Base-by-base conservation (phyloP, 2,888 invertebrate species). In the Athrips mouffetella region DNA sequence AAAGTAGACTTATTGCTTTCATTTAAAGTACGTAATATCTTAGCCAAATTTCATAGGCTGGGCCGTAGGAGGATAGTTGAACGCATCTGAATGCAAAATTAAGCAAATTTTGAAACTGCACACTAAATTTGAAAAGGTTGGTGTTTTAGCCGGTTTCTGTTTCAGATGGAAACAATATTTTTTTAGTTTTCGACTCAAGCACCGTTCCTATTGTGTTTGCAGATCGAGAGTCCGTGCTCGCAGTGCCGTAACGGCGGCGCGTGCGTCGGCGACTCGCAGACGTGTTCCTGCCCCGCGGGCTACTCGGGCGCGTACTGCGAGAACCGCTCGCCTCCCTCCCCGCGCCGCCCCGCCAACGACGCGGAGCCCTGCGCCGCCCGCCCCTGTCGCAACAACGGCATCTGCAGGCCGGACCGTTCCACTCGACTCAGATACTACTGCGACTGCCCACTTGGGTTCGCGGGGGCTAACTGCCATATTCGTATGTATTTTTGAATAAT, bases 331-430 rank as follows among this genome's bases (percentile, higher is more conserved):
- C 56, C 89, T 21, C 18, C 5, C 25, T 10, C 25, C 15, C 1
- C 20, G 3, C 23, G 31, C 10, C 27, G 42, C 6, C 37, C 21
- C 40, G 10, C 1, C 21, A 8, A 25, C 42, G 2, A 73, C 70
- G 44, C 84, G 89, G 61, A 93, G 91, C 60, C 89, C 54, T 71
- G 91, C 90, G 81, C 91, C 8, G 79, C 89, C 1, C 83, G 85
- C 23, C 96, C 96, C 0, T 98, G 97, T 70, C 90, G 90, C 61
- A 95, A 97, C 73, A 93, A 92, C 0, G 97, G 96, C 30, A 90
- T 90, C 0, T 98, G 98, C 73, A 76, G 82, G 25, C 88, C 88
- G 3, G 59, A 91, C 89, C 51, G 56, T 21, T 48, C 53, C n/a
- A 54, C 63, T 3, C 57, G 64, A 40, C 67, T 75, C 71, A 80